Evolutionary conservation across 1,140 invertebrate genomes (phyloP).

Genomic region (Brachionus manjavacas): DNA sequence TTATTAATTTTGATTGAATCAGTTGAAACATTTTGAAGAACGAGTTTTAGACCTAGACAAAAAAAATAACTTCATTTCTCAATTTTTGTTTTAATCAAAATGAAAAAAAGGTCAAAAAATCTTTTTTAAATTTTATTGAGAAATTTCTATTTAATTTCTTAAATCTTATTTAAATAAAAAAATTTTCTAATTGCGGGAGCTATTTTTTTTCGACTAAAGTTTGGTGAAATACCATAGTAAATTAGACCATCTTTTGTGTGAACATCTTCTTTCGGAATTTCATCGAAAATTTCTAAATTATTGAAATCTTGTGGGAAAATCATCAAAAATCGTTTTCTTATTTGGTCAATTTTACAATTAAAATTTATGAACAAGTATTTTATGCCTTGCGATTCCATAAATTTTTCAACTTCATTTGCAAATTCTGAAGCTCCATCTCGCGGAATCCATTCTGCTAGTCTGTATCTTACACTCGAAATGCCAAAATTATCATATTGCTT

Average conservation of each 20-base stretch:
- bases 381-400: not conserved
- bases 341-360: conserved; percentile 5
- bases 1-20: too few species aligned
- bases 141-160: not conserved
- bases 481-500: conserved; percentile 2
- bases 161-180: not conserved
- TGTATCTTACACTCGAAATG: not conserved
- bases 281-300: not conserved
- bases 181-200: not conserved
- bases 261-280: not conserved
- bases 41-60: too few species aligned
- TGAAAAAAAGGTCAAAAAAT: too few species aligned
- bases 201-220: not conserved
- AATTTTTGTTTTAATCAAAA: too few species aligned
- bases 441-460: not conserved
- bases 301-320: not conserved
- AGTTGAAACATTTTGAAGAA: too few species aligned
- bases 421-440: not conserved
- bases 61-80: too few species aligned
- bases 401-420: not conserved
- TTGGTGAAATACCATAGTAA: not conserved
- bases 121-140: too few species aligned
- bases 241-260: not conserved
- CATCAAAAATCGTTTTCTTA: conserved; percentile 3
- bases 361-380: conserved; percentile 21